Evolutionary conservation across 2,888 invertebrate genomes (phyloP).

Genomic region (Drosophila mayaguana): DNA sequence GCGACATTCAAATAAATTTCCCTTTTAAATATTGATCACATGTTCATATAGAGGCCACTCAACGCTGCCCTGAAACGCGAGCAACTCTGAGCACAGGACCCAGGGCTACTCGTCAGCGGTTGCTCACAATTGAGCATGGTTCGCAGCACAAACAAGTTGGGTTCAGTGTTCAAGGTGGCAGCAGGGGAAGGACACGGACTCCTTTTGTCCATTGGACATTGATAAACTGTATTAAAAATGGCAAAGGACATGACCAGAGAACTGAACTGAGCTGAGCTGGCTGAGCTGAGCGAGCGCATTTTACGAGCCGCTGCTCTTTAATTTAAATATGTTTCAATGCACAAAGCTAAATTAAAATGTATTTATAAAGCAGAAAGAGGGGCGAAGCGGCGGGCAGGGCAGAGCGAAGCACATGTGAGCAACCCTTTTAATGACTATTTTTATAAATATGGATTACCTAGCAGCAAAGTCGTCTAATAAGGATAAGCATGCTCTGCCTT

Average conservation of each 20-base stretch:
- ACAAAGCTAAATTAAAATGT: slow-evolving; percentile 80
- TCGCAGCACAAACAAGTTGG: slow-evolving; percentile 70
- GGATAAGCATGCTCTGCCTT: slow-evolving; percentile 50
- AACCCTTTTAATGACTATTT: slow-evolving; percentile 75
- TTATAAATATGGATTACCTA: slow-evolving; percentile 69
- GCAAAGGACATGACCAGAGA: slow-evolving; percentile 37
- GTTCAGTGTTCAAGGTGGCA: slow-evolving; percentile 1
- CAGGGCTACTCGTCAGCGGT: slow-evolving; percentile 20
- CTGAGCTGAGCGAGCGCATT: slow-evolving; percentile 63
- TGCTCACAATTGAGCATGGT: slow-evolving; percentile 68
- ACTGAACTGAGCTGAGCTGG: slow-evolving; percentile 9
- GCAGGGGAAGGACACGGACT: slow-evolving; percentile 6
- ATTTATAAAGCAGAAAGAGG: slow-evolving; percentile 67
- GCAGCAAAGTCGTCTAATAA: slow-evolving; percentile 70
- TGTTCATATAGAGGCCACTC: background rate
- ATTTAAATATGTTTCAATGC: slow-evolving; percentile 81
- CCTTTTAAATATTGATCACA: background rate
- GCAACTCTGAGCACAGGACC: slow-evolving; percentile 19
- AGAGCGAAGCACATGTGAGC: slow-evolving; percentile 15
- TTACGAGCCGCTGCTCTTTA: slow-evolving; percentile 78
- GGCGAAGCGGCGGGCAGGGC: background rate
- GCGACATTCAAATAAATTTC: background rate
- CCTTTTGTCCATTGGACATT: slow-evolving; percentile 61
- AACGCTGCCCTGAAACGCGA: background rate
- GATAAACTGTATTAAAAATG: slow-evolving; percentile 72